Conservation (phyloP, 2,113 vertebrate genomes). For the Eonycteris spelaea region DNA sequence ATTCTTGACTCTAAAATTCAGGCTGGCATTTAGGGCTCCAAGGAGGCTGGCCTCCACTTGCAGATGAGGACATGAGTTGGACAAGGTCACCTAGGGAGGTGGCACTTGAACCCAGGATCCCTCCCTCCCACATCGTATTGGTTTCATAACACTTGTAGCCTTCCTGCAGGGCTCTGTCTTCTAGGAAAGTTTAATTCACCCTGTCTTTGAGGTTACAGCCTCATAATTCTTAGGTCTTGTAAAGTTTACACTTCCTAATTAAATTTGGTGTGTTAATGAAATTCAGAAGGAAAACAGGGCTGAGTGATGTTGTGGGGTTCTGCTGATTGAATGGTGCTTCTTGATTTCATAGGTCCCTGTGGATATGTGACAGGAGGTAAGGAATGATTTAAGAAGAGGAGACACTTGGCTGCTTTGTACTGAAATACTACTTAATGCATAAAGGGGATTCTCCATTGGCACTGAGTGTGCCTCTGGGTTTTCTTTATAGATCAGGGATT, state of each 20-base stretch:
- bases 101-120: background rate
- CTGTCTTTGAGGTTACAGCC: conserved; percentile 28
- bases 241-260: conserved; percentile 45
- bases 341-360: background rate
- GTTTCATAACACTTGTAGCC: background rate
- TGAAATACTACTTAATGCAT: background rate
- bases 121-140: background rate
- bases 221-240: conserved; percentile 31
- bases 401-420: background rate
- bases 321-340: background rate
- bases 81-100: background rate
- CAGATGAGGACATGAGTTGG: background rate
- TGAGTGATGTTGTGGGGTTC: background rate
- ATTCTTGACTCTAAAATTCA: background rate
- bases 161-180: background rate
- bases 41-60: background rate
- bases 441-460: background rate
- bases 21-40: background rate
- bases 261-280: background rate
- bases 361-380: background rate
- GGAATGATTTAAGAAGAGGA: background rate
- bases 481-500: background rate
- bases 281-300: background rate
- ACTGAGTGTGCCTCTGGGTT: background rate
- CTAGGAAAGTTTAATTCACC: background rate